A percentile compares a stretch with the other conserved stretches of the same genome.
Evolutionary conservation across 1,140 invertebrate genomes (phyloP).

Genomic region (Diorhabda sublineata): DNA sequence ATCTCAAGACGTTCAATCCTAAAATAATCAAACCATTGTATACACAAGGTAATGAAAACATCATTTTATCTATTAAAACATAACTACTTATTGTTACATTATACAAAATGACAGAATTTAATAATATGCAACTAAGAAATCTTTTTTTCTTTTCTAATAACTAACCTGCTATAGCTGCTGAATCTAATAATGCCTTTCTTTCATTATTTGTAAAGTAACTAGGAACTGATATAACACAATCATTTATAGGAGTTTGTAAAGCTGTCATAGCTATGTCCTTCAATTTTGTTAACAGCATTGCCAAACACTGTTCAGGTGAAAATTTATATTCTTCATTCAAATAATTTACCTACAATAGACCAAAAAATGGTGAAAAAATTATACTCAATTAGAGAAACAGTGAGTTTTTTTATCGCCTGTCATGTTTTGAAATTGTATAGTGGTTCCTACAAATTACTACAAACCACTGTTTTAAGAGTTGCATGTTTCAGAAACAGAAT

Average conservation of each 20-base stretch:
- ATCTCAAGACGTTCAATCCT: constrained; percentile 88
- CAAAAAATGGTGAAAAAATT: not conserved
- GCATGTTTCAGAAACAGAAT: too few species aligned
- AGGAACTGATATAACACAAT: constrained; percentile 96
- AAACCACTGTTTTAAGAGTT: too few species aligned
- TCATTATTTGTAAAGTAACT: constrained; percentile 93
- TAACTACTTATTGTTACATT: not conserved
- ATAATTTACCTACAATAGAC: constrained; percentile 70
- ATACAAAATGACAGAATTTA: not conserved
- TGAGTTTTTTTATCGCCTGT: too few species aligned
- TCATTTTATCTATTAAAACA: not conserved
- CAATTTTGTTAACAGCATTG: constrained; percentile 95
- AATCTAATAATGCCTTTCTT: constrained; percentile 84
- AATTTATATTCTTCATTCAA: constrained; percentile 82
- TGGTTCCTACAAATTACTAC: too few species aligned
- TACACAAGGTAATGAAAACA: too few species aligned
- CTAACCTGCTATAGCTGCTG: constrained; percentile 72
- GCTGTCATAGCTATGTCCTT: constrained; percentile 85
- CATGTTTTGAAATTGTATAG: too few species aligned
- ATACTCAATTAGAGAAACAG: too few species aligned
- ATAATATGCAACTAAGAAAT: not conserved
- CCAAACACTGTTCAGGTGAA: constrained; percentile 91
- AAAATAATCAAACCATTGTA: constrained; percentile 11
- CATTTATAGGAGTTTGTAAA: constrained; percentile 88
- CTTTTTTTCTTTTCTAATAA: not conserved